Evolutionary conservation across 2,113 vertebrate species (phyloP), one percentile per base, ranked within the genome.

Genomic region (Spermophilus dauricus): DNA sequence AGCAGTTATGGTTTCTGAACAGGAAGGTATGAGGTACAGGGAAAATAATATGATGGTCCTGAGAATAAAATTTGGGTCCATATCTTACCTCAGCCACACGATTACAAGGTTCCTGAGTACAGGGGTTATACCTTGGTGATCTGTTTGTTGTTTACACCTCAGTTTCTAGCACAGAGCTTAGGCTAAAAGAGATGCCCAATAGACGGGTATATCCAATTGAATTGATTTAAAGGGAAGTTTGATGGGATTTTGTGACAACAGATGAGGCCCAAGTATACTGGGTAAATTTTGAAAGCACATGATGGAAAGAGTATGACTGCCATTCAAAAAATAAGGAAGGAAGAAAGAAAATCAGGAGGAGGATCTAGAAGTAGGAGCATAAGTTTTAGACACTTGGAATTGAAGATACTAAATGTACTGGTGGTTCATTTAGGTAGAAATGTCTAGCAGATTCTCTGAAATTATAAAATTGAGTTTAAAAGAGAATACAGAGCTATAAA

Each of bases 381-480:
- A 76, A 88, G 37, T 67, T 85, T 95, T 91, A 93, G 83, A 96
- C 24, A 51, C 34, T 90, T 95, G 84, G 30, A 96, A 73, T 69
- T 86, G 65, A 75, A 97, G 70, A 86, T 34, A 24, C 61, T 63
- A 28, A 63, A 63, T 8, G 61, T 63, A 63, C 0, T 4, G 42
- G 26, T 72, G 45, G 67, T 82, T 48, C 30, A 24, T 75, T 93
- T 89, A 77, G 53, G 61, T 89, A 26, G 53, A 91, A 86, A 93
- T 73, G 72, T 95, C 97, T 89, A 89, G 82, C 82, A 86, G 67
- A 53, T 37, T 45, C 42, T 88, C 86, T 42, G 53, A 94, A 94
- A 97, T 78, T 51, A 88, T 82, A 89, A 88, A 86, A 56, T n/a
- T n/a, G 67, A 92, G 28, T 61, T 91, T 91, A 53, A 73, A 96